Percentiles rank a stretch among this genome's conserved stretches.
Conservation (phyloP, 2,113 vertebrate genomes). For the Chaetorhynchus papuensis region DNA sequence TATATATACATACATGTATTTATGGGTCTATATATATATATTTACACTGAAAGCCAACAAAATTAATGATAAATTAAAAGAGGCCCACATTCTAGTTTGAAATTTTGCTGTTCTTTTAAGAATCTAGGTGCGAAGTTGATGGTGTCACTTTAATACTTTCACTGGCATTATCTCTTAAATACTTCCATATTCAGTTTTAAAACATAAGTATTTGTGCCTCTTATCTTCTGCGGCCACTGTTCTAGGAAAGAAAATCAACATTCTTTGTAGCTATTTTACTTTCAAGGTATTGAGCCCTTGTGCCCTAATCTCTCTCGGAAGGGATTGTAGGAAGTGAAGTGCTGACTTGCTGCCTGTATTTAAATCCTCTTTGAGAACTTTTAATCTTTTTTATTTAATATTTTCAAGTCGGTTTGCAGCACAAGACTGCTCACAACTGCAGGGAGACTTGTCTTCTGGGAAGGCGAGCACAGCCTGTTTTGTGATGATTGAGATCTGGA, state of each 20-base stretch:
- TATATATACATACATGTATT: not conserved
- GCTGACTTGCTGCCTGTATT: conserved; percentile 48
- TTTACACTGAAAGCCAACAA: not conserved
- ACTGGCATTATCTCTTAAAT: conserved; percentile 13
- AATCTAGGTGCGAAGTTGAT: not conserved
- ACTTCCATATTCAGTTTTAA: conserved; percentile 5
- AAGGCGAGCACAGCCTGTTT: not conserved
- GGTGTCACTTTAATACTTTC: not conserved
- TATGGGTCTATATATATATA: not conserved
- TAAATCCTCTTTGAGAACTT: conserved; percentile 62
- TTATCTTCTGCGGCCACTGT: not conserved
- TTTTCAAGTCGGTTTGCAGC: not conserved
- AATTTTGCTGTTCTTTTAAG: not conserved
- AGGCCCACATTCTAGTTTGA: not conserved
- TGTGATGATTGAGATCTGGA: not conserved
- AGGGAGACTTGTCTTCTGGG: not conserved
- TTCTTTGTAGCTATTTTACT: conserved; percentile 41
- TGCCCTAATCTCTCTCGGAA: conserved; percentile 38
- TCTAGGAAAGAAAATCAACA: conserved; percentile 46
- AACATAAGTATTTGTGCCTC: conserved; percentile 34
- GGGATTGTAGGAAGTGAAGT: conserved; percentile 51
- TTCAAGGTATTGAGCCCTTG: conserved; percentile 29
- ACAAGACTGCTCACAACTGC: not conserved
- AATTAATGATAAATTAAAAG: not conserved
- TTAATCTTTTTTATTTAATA: conserved; percentile 44